Conservation (phyloP, 2,113 vertebrate species). For the Misgurnus mizolepis region DNA sequence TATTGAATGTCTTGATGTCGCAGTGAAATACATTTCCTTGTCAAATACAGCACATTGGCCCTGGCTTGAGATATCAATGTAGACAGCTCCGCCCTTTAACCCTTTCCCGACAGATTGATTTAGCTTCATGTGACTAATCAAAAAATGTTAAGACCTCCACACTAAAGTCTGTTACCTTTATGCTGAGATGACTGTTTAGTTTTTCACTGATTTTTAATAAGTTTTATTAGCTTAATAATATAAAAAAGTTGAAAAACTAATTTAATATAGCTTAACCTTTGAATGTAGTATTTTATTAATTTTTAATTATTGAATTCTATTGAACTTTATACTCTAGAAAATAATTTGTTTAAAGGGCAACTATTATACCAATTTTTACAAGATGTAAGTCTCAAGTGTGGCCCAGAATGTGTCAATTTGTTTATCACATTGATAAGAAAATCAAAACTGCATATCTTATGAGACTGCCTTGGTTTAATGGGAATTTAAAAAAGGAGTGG, state of each 20-base stretch:
- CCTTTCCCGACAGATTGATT: conserved; percentile 6
- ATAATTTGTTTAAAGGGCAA: neutral
- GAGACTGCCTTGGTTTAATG: no score
- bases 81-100: neutral
- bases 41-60: conserved; percentile 16
- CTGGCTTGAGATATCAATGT: conserved; percentile 31
- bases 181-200: conserved; percentile 16
- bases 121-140: conserved; percentile 1
- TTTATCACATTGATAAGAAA: no score
- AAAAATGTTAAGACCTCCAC: conserved; percentile 26
- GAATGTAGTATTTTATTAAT: neutral
- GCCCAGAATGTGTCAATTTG: no score
- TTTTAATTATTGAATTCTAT: neutral
- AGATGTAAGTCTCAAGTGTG: no score
- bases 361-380: no score
- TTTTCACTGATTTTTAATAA: neutral
- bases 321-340: neutral
- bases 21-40: conserved; percentile 24
- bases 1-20: conserved; percentile 29
- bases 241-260: neutral
- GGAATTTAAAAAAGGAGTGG: no score
- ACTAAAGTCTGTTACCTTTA: conserved; percentile 2
- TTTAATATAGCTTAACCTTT: neutral
- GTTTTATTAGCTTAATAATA: neutral
- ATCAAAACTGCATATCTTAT: no score